Percentiles rank a stretch among this genome's conserved stretches.
phyloP scores from a whole-genome alignment of 2,888 invertebrate genomes.

The Apamea sordens region DNA sequence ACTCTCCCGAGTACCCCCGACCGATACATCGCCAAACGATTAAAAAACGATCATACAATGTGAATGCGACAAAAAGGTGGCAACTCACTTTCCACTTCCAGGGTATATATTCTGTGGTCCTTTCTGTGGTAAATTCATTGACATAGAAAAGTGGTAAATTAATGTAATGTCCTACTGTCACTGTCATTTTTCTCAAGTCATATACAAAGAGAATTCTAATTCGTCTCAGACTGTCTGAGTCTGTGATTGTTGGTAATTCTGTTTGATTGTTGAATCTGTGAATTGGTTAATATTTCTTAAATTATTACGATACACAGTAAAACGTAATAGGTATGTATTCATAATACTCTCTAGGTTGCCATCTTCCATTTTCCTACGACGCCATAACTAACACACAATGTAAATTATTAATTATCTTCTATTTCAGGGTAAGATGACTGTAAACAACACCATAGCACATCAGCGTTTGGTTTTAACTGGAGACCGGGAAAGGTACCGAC shows the following conservation, averaged over 20 bases:
- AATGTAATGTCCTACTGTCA: too few relatives aligned
- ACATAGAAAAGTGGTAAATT: too few relatives aligned
- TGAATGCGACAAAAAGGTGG: background rate
- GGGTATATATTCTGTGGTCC: too few relatives aligned
- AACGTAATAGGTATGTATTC: slow-evolving; percentile 18
- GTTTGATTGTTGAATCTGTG: background rate
- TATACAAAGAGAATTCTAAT: background rate
- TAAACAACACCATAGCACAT: slow-evolving; percentile 89
- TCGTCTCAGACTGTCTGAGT: too few relatives aligned
- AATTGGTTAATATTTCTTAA: background rate
- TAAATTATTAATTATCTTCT: background rate
- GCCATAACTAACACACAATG: background rate
- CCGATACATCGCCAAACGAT: background rate
- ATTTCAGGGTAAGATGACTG: slow-evolving; percentile 79
- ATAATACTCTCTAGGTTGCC: background rate
- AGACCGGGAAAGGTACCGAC: slow-evolving; percentile 85
- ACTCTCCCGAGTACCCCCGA: background rate
- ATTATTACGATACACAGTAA: background rate
- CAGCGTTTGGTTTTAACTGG: slow-evolving; percentile 88
- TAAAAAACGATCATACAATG: background rate
- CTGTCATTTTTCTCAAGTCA: background rate
- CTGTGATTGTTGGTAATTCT: slow-evolving; percentile 2
- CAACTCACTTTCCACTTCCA: too few relatives aligned
- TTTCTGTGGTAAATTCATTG: too few relatives aligned
- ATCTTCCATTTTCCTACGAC: background rate